phyloP scores from a whole-genome alignment of 2,113 vertebrate genomes.

The Lipotes vexillifer region DNA sequence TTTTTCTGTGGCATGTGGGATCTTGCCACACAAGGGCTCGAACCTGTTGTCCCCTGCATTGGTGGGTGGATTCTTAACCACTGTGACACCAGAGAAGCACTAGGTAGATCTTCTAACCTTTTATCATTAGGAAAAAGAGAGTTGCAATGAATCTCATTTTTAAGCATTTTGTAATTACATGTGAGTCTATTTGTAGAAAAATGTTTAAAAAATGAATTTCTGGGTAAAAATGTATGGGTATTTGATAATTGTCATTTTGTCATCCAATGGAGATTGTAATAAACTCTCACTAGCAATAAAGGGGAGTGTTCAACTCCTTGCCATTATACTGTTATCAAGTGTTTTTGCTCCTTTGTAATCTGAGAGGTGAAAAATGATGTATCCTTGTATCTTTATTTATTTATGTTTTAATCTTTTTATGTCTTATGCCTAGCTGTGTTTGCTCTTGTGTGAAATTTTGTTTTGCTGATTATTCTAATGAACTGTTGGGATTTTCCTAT shows the following conservation, averaged over 20 bases:
- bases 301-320: too few relatives aligned
- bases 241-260: background rate
- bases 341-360: background rate
- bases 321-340: too few relatives aligned
- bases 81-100: too few relatives aligned
- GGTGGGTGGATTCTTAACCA: too few relatives aligned
- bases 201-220: background rate
- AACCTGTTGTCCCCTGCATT: too few relatives aligned
- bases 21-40: too few relatives aligned
- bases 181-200: background rate
- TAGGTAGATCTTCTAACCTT: background rate
- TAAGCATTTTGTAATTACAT: background rate
- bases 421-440: background rate
- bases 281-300: too few relatives aligned
- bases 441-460: background rate
- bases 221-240: background rate
- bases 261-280: accelerated
- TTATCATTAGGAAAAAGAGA: background rate
- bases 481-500: background rate
- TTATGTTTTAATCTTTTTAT: background rate
- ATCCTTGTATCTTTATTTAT: background rate
- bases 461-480: background rate
- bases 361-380: background rate
- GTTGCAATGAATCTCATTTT: background rate
- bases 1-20: too few relatives aligned